Percentiles rank a stretch among this genome's conserved stretches.
These are phyloP conservation scores for Bombylius major DNA, from an alignment of 2,888 invertebrate genomes.

Conservation along the genomic window DNA sequence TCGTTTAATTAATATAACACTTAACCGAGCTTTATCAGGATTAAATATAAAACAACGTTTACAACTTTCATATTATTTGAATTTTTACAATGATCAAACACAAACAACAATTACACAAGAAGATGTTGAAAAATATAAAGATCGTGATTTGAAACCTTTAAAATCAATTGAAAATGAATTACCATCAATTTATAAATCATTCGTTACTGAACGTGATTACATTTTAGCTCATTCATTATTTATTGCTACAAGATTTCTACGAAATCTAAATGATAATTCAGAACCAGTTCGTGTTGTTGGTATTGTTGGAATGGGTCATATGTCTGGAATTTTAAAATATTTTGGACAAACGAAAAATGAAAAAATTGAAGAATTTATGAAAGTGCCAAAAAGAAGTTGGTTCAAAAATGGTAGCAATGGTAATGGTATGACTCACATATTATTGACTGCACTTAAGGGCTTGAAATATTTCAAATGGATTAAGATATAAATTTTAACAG, in stretches of 20 bases:
- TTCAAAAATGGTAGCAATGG: not conserved
- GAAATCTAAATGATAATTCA: slow-evolving; percentile 3
- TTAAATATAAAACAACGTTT: slow-evolving; percentile 76
- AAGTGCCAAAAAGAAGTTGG: slow-evolving; percentile 2
- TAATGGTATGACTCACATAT: not conserved
- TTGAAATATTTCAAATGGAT: no score
- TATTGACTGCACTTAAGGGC: no score
- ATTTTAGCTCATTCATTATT: slow-evolving; percentile 75
- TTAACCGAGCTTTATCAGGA: slow-evolving; percentile 70
- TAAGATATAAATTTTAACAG: no score
- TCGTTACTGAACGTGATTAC: slow-evolving; percentile 82
- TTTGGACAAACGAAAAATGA: slow-evolving; percentile 14
- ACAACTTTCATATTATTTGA: slow-evolving; percentile 20
- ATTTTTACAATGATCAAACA: not conserved
- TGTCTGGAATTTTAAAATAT: slow-evolving; percentile 44
- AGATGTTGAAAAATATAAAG: slow-evolving; percentile 83
- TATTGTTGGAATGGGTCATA: slow-evolving; percentile 89
- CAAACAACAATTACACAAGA: slow-evolving; percentile 40
- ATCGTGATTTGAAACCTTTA: slow-evolving; percentile 35
- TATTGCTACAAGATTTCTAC: slow-evolving; percentile 39
- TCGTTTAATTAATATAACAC: slow-evolving; percentile 75
- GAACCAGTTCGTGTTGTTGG: slow-evolving; percentile 63
- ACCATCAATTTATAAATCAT: slow-evolving; percentile 44
- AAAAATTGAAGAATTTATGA: slow-evolving; percentile 14
- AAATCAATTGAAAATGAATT: slow-evolving; percentile 70